A percentile compares a stretch with the other conserved stretches of the same genome.
Evolutionary conservation across 2,797 vertebrate species (phyloP).

Genomic region (Ctenochaetus hawaiiensis): DNA sequence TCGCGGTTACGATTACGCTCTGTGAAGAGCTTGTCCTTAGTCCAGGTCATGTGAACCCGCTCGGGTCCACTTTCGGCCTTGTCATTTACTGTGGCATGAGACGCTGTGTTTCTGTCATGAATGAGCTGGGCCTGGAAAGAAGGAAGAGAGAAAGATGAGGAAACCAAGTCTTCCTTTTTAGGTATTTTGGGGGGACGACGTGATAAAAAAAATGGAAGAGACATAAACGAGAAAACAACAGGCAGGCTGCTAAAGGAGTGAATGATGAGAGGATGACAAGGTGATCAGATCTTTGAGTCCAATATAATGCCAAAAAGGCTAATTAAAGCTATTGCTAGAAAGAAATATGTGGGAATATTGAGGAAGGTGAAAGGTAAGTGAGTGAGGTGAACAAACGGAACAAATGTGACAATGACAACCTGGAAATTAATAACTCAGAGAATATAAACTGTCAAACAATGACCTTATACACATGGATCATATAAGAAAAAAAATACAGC

Average conservation of each 20-base stretch:
- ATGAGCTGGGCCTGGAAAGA: conserved; percentile 92
- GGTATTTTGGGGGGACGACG: neutral
- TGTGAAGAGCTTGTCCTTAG: conserved; percentile 92
- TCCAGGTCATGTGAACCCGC: conserved; percentile 98
- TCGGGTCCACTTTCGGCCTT: conserved; percentile 83
- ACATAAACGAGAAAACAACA: neutral
- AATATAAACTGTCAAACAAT: conserved; percentile 29
- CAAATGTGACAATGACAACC: neutral
- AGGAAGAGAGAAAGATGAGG: conserved; percentile 11
- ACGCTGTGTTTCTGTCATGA: conserved; percentile 94
- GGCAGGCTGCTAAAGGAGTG: too few species aligned
- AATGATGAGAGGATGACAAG: neutral
- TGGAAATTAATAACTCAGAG: neutral
- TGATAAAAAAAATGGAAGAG: neutral
- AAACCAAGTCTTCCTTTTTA: neutral
- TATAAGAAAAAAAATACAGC: neutral
- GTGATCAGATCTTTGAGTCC: neutral
- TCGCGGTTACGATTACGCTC: conserved; percentile 92
- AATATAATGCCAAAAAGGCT: neutral
- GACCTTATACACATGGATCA: neutral
- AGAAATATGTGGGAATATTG: neutral
- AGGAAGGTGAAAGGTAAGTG: neutral
- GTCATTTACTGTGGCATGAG: conserved; percentile 83
- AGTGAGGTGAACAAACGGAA: neutral
- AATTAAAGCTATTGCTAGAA: neutral